Evolutionary conservation across 2,113 vertebrate genomes (phyloP).

Genomic region (Vulpes ferrilata): DNA sequence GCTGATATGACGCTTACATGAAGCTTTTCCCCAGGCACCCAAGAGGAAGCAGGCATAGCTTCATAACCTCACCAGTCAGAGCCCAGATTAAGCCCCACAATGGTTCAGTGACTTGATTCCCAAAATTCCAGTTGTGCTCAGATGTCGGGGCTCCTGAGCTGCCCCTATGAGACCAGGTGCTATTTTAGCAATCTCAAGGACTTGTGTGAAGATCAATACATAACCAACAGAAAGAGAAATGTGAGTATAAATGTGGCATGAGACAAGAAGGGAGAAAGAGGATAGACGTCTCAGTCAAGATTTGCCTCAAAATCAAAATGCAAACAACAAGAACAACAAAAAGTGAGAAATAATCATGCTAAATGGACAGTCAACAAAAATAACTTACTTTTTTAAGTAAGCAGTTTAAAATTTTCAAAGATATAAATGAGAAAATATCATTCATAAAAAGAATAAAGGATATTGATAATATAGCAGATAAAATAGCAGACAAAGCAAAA

Average conservation of each 20-base stretch:
- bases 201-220: background rate
- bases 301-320: background rate
- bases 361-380: background rate
- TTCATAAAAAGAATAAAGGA: background rate
- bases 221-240: background rate
- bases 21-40: background rate
- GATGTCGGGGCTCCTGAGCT: background rate
- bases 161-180: rapidly evolving
- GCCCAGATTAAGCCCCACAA: background rate
- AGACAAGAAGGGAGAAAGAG: background rate
- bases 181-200: background rate
- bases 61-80: background rate
- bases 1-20: background rate
- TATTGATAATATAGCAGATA: background rate
- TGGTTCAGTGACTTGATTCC: background rate
- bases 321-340: background rate
- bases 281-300: background rate
- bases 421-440: background rate
- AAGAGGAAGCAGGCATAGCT: background rate
- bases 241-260: background rate
- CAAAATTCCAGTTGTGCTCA: background rate
- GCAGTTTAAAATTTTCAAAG: background rate
- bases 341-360: background rate
- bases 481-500: background rate
- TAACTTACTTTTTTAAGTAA: background rate